Evolutionary conservation across 2,797 vertebrate genomes (phyloP).

Genomic region (Cephalopachus bancanus): DNA sequence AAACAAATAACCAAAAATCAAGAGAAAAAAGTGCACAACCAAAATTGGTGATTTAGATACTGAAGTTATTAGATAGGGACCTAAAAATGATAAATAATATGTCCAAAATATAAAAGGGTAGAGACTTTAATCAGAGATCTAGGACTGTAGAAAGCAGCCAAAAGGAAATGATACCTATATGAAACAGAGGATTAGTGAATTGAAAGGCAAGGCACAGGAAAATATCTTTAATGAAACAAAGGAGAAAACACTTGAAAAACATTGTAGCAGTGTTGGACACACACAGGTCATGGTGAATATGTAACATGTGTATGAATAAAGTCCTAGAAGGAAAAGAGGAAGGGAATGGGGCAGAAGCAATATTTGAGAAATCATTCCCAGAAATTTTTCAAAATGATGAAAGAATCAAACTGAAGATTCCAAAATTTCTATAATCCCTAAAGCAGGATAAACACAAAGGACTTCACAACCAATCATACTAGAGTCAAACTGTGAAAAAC

Average conservation of each 20-base stretch:
- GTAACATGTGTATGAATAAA: fast-evolving
- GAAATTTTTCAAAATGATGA: neutral
- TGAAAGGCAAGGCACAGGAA: neutral
- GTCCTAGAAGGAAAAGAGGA: neutral
- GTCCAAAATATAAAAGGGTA: neutral
- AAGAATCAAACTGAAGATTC: neutral
- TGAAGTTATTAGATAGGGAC: neutral
- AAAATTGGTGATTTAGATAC: neutral
- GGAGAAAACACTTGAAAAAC: neutral
- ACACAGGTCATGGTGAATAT: fast-evolving
- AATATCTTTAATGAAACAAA: neutral
- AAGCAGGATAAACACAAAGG: neutral
- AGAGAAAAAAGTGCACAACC: neutral
- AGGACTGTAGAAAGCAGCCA: neutral
- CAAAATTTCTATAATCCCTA: neutral
- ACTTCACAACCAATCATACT: too few relatives aligned
- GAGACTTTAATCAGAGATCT: neutral
- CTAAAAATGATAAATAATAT: neutral
- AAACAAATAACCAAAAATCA: neutral
- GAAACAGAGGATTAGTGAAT: neutral
- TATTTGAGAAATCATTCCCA: neutral
- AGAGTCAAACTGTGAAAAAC: neutral
- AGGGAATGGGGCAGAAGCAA: neutral
- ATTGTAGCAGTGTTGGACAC: too few relatives aligned
- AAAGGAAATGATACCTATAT: fast-evolving